These are phyloP conservation scores for Pardosa pseudoannulata DNA, from an alignment of 2,888 invertebrate species.

Conservation along the genomic window DNA sequence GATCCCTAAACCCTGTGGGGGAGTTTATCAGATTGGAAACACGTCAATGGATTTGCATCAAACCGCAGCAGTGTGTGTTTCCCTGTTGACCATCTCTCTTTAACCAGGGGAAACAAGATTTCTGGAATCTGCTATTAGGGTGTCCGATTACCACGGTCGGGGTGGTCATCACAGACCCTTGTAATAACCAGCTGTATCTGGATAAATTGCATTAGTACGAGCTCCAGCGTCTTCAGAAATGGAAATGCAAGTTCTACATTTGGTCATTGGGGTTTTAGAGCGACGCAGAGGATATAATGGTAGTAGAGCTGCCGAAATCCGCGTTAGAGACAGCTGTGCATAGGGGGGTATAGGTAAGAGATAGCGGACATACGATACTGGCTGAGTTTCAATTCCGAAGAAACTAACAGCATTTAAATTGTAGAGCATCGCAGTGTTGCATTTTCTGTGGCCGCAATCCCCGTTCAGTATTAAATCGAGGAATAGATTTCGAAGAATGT, in stretches of 20 bases:
- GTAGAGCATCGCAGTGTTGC: too few relatives aligned
- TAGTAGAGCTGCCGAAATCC: too few relatives aligned
- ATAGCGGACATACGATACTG: too few relatives aligned
- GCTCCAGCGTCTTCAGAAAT: background rate
- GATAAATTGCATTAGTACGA: background rate
- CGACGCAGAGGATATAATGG: background rate
- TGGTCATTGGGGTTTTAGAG: background rate
- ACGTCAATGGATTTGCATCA: background rate
- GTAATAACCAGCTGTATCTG: slow-evolving; percentile 26
- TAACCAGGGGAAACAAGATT: slow-evolving; percentile 3
- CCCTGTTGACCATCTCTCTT: background rate
- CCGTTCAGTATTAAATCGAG: too few relatives aligned
- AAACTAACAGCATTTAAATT: too few relatives aligned
- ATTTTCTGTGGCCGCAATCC: too few relatives aligned
- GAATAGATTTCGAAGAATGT: too few relatives aligned
- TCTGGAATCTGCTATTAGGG: slow-evolving; percentile 12
- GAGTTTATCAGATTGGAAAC: background rate
- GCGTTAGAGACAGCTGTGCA: background rate
- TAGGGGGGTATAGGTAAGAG: too few relatives aligned
- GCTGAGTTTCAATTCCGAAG: too few relatives aligned
- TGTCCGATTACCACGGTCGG: slow-evolving; percentile 38
- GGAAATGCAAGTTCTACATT: background rate
- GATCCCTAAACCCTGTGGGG: slow-evolving; percentile 6
- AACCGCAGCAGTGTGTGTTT: background rate
- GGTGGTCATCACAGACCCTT: slow-evolving; percentile 21